Evolutionary conservation across 2,797 vertebrate genomes (phyloP).

Genomic region (Acrossocheilus fasciatus): DNA sequence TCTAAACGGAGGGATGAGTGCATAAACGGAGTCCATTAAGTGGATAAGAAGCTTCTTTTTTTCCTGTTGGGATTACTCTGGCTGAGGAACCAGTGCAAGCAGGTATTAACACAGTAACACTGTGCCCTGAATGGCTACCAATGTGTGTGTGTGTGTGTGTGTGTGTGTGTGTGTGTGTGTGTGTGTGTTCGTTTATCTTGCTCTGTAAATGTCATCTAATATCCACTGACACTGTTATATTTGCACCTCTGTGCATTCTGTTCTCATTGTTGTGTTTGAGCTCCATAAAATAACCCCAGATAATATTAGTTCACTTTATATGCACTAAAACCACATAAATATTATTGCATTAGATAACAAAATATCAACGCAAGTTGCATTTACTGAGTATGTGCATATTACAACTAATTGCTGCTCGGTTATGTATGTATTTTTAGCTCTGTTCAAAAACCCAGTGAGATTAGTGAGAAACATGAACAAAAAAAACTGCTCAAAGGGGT

Average conservation of each 20-base stretch:
- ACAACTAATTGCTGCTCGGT: not conserved
- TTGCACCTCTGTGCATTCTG: not conserved
- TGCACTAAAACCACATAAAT: not conserved
- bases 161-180: not conserved
- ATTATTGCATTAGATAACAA: not conserved
- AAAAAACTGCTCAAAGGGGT: not conserved
- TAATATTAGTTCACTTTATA: not conserved
- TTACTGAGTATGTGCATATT: not conserved
- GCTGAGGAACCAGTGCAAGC: slow-evolving; percentile 67
- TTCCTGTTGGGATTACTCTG: slow-evolving; percentile 61
- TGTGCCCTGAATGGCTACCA: slow-evolving; percentile 46
- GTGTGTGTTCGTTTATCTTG: not conserved
- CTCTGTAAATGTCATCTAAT: not conserved
- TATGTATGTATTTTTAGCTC: not conserved
- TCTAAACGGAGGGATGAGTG: slow-evolving; percentile 29
- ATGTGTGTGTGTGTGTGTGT: not conserved
- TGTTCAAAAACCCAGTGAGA: not conserved
- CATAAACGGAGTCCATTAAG: slow-evolving; percentile 55
- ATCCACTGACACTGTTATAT: slow-evolving; percentile 13
- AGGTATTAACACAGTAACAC: slow-evolving; percentile 73
- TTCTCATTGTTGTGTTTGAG: not conserved
- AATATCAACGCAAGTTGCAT: not conserved
- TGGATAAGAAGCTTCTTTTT: slow-evolving; percentile 65
- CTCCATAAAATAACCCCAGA: not conserved
- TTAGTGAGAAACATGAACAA: not conserved